Base-by-base conservation (phyloP, 1,140 invertebrate species). In the Anastatus disparis region DNA sequence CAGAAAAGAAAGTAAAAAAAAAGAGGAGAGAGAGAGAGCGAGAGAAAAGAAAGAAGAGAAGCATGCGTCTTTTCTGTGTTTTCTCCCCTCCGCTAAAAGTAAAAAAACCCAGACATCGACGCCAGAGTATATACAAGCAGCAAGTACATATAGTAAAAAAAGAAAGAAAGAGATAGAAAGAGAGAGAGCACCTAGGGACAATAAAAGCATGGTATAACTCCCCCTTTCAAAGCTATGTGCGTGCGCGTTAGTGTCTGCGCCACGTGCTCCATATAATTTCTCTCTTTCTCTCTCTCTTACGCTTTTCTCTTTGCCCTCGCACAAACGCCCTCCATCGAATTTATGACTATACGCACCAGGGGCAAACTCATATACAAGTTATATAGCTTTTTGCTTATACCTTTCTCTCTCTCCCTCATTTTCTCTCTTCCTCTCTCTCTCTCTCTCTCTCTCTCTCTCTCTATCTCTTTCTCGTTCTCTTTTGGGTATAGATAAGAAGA, bases 401-500 rank as follows among this genome's bases (percentile, higher is more conserved):
- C 44, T 46, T 50, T 35, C 68, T 65, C 58, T 26, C 40, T 48
- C 26, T 29, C 50, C 24, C 17, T 42, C 53, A n/a, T n/a, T n/a
- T n/a, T n/a, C n/a, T n/a, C n/a, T n/a, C n/a, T n/a, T n/a, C n/a
- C n/a, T n/a, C n/a, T n/a, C n/a, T n/a, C n/a, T n/a, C n/a, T n/a
- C n/a, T n/a, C n/a, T n/a, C n/a, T n/a, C n/a, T n/a, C n/a, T n/a
- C n/a, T n/a, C n/a, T n/a, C n/a, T n/a, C n/a, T n/a, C 38, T 44
- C 17, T 56, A 40, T 31, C 35, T 31, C 38, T n/a, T 22, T 44
- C 31, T 17, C 29, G 44, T 22, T 44, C 35, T 38, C 26, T 17
- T 20, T 62, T 29, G n/a, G 27, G 27, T 3, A 29, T 70, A 72
- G 76, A 71, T 75, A 75, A 77, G 76, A 74, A 65, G 50, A 61